Conservation (phyloP, 2,113 vertebrate genomes). For the Lepidothrix coronata region DNA sequence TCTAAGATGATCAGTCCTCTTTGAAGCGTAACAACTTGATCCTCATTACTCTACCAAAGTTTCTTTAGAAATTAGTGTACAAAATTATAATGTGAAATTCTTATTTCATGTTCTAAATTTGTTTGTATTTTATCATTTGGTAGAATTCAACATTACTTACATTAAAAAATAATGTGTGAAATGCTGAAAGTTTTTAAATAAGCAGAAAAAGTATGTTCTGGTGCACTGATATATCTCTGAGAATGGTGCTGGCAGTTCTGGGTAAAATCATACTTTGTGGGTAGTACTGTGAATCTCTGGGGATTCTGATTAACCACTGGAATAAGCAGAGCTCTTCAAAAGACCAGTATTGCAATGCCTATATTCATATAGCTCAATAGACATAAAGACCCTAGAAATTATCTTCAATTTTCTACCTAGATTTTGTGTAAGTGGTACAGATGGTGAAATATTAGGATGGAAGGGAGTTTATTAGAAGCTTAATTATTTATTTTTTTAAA, state of each 20-base stretch:
- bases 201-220: not conserved
- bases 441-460: not conserved
- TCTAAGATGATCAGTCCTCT: not conserved
- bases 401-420: not conserved
- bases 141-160: not conserved
- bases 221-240: not conserved
- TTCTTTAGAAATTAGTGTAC: not conserved
- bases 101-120: not conserved
- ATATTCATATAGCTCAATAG: not conserved
- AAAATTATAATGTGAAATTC: not conserved
- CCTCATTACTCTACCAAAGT: not conserved
- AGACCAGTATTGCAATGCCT: not conserved
- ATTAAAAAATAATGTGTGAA: not conserved
- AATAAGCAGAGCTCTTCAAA: conserved; percentile 15
- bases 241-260: not conserved
- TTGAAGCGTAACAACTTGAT: not conserved
- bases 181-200: not conserved
- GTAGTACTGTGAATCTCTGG: not conserved
- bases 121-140: not conserved
- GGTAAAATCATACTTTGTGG: not conserved
- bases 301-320: not conserved
- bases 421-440: not conserved
- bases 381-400: not conserved
- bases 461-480: not conserved
- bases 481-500: not conserved